Conservation (phyloP, 53 echinoderm and acorn worm species). For the Mesocentrotus franciscanus region DNA sequence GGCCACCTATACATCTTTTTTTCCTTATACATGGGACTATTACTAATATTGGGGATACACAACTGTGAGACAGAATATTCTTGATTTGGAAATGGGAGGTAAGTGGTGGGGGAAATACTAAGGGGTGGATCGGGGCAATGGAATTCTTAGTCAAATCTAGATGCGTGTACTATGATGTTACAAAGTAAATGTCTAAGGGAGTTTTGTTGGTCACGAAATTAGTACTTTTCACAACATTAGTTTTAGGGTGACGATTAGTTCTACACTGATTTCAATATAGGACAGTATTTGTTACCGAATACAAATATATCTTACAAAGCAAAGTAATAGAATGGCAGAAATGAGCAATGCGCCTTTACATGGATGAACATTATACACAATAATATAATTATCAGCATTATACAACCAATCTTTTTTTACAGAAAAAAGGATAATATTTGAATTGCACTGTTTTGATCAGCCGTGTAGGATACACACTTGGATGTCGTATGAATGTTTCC, state of each 20-base stretch:
- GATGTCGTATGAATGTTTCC: not conserved
- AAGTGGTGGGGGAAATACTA: not conserved
- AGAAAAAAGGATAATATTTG: not conserved
- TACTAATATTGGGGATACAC: not conserved
- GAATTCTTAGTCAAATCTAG: not conserved
- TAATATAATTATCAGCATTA: not conserved
- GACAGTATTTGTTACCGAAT: not conserved
- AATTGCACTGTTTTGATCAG: not conserved
- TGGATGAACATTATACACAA: not conserved
- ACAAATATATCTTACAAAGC: not conserved
- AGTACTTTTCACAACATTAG: not conserved
- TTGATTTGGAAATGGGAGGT: not conserved
- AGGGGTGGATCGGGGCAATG: not conserved
- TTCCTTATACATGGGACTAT: not conserved
- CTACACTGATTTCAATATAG: not conserved
- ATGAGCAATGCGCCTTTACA: not conserved
- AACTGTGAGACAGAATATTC: not conserved
- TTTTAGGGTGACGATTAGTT: constrained; percentile 4
- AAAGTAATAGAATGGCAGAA: not conserved
- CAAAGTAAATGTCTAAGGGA: not conserved
- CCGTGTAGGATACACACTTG: not conserved
- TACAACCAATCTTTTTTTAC: not conserved
- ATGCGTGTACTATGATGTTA: not conserved
- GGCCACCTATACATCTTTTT: constrained; percentile 90
- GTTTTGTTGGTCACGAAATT: not conserved